Percentiles rank a stretch among this genome's conserved stretches.
These are phyloP conservation scores for Keiferia lycopersicella DNA, from an alignment of 2,888 invertebrate species.

Conservation along the genomic window DNA sequence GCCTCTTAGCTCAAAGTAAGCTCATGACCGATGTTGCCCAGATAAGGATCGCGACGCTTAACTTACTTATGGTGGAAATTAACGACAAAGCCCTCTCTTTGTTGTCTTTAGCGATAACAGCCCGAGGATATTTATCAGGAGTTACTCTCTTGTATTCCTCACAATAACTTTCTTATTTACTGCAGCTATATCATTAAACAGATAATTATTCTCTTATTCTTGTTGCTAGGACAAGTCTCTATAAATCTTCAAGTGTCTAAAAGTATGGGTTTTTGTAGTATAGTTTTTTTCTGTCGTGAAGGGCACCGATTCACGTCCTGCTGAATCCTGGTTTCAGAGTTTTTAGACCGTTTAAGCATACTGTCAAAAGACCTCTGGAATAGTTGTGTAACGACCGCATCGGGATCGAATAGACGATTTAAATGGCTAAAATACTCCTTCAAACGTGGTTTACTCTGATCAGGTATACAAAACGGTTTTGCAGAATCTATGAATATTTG, in stretches of 20 bases:
- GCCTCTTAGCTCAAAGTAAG: not conserved
- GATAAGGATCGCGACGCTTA: constrained; percentile 15
- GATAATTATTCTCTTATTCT: not conserved
- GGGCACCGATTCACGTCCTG: too few species aligned
- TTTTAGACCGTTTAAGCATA: too few species aligned
- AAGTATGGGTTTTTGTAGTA: too few species aligned
- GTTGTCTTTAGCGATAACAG: constrained; percentile 5
- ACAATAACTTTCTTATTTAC: not conserved
- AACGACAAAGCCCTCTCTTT: constrained; percentile 3
- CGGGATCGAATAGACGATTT: too few species aligned
- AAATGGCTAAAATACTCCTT: too few species aligned
- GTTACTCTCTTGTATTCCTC: not conserved
- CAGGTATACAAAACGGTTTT: constrained; percentile 14
- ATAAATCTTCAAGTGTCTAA: too few species aligned
- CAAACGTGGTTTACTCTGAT: not conserved
- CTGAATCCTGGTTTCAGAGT: too few species aligned
- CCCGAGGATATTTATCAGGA: not conserved
- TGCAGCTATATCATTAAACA: not conserved
- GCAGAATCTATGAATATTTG: constrained; percentile 34
- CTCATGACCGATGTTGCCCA: constrained; percentile 1
- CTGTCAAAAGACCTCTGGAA: too few species aligned
- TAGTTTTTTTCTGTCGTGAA: too few species aligned
- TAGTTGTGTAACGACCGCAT: too few species aligned
- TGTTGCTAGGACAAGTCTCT: not conserved
- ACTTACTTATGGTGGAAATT: constrained; percentile 27